Conservation (phyloP, 2,797 vertebrate species). For the Acanthis flammea region DNA sequence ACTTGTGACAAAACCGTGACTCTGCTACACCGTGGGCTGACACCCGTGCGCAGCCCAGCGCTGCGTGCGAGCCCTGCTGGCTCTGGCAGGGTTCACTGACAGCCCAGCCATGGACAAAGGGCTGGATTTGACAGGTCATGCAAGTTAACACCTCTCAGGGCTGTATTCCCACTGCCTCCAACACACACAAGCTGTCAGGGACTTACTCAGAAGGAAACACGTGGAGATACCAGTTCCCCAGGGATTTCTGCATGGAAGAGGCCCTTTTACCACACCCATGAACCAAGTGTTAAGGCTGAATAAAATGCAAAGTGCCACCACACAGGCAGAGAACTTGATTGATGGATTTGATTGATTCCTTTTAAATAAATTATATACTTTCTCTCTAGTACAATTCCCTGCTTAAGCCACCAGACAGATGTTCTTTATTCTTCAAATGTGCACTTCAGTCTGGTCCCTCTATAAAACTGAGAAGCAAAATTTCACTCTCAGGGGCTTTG, state of each 20-base stretch:
- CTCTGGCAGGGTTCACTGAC: neutral
- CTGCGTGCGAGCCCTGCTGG: fast-evolving
- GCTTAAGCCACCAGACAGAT: neutral
- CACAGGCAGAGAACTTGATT: neutral
- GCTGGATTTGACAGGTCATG: neutral
- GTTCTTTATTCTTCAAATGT: neutral
- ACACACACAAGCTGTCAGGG: neutral
- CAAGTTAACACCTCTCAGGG: neutral
- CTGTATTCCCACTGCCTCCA: neutral
- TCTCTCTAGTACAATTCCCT: neutral
- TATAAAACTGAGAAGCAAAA: neutral
- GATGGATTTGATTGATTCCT: neutral
- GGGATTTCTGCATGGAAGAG: neutral
- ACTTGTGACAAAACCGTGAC: fast-evolving
- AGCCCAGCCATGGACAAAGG: neutral
- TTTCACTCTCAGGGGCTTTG: neutral
- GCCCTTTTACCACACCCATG: neutral
- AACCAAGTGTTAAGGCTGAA: neutral
- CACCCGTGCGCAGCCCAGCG: fast-evolving
- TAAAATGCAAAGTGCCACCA: neutral
- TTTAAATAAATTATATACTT: neutral
- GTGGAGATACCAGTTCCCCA: neutral
- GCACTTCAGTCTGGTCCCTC: neutral
- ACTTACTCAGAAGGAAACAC: neutral
- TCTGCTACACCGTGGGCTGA: fast-evolving